Percentiles rank a stretch among this genome's conserved stretches.
These are phyloP conservation scores for Platygyra sinensis DNA, from an alignment of 64 coral and sea anemone species.

Conservation along the genomic window DNA sequence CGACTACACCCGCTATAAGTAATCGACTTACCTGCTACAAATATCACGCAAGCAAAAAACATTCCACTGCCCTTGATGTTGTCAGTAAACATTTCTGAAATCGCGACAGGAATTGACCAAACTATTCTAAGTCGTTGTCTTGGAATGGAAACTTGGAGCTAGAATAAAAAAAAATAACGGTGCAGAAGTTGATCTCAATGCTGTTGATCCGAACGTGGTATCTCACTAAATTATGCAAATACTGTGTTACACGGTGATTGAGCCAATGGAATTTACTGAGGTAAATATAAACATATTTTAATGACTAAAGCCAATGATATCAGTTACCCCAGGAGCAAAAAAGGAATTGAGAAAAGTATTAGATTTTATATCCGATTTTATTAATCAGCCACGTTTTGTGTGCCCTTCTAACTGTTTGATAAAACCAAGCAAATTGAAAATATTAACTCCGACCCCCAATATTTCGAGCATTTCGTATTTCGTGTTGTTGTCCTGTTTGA, in stretches of 20 bases:
- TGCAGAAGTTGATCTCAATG: background rate
- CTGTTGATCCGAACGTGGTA: background rate
- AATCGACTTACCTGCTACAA: background rate
- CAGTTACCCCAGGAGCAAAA: no score
- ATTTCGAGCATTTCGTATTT: no score
- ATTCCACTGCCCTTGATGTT: background rate
- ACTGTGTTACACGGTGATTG: background rate
- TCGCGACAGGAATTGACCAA: background rate
- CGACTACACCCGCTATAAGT: background rate
- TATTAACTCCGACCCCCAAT: no score
- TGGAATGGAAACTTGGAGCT: background rate
- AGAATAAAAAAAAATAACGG: background rate
- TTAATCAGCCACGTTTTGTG: no score
- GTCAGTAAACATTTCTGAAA: background rate
- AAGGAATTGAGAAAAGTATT: no score
- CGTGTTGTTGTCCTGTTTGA: no score
- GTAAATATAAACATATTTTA: background rate
- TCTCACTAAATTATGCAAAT: background rate
- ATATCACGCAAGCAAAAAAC: background rate
- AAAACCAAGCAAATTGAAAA: no score
- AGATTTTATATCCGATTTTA: no score
- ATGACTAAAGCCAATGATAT: background rate
- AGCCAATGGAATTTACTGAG: background rate
- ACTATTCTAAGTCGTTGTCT: background rate
- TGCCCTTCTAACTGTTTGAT: no score